Conservation (phyloP, 2,797 vertebrate genomes). For the Rhabdomys pumilio region DNA sequence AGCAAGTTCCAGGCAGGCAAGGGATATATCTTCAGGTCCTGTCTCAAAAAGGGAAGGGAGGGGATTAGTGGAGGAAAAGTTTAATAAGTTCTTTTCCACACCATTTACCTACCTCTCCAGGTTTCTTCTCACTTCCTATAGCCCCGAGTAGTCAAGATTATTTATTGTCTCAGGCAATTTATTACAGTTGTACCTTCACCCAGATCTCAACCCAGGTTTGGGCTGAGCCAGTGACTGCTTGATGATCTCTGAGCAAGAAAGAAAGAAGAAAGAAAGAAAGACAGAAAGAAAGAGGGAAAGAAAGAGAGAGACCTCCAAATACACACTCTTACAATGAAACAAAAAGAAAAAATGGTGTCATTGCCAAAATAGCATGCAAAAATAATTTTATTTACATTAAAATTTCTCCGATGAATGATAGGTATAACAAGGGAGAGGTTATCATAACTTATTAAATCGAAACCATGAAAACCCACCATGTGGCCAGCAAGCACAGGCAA, state of each 20-base stretch:
- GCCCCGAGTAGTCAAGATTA: background rate
- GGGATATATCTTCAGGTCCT: background rate
- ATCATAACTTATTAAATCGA: background rate
- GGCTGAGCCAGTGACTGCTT: constrained; percentile 22
- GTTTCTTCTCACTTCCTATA: background rate
- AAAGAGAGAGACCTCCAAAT: background rate
- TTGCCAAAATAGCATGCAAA: constrained; percentile 7
- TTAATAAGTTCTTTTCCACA: background rate
- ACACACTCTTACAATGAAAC: background rate
- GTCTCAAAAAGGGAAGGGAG: background rate
- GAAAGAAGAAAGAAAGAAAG: background rate
- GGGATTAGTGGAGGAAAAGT: background rate
- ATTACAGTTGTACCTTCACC: background rate
- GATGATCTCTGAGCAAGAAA: background rate
- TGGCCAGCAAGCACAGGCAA: background rate
- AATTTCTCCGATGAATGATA: constrained; percentile 3
- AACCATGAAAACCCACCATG: background rate
- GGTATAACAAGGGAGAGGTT: background rate
- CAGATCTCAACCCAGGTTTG: constrained; percentile 1
- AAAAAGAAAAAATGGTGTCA: background rate
- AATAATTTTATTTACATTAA: background rate
- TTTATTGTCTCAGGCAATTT: background rate
- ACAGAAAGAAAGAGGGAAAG: background rate
- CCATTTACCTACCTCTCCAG: background rate
- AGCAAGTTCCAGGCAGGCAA: background rate